Percentiles rank a stretch among this genome's conserved stretches.
phyloP scores from a whole-genome alignment of 1,140 invertebrate genomes.

The Galendromus occidentalis region DNA sequence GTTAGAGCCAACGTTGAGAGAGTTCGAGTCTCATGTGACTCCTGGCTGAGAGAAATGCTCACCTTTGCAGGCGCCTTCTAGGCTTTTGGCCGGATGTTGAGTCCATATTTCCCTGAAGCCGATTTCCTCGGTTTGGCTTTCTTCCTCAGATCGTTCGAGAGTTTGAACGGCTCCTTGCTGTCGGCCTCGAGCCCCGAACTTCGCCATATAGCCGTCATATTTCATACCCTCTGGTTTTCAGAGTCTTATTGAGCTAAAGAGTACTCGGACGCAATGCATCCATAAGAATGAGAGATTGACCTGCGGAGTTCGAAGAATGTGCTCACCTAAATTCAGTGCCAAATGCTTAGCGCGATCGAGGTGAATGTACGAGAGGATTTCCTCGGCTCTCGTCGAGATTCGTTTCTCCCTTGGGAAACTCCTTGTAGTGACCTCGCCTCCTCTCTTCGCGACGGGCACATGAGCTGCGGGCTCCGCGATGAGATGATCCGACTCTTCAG shows the following conservation, averaged over 20 bases:
- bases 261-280: too few species aligned
- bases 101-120: not conserved
- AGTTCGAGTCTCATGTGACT: too few species aligned
- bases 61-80: not conserved
- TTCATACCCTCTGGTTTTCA: not conserved
- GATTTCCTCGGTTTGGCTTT: not conserved
- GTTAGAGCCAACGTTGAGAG: too few species aligned
- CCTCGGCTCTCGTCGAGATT: not conserved
- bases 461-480: too few species aligned
- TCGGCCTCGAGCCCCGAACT: not conserved
- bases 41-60: not conserved
- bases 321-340: not conserved
- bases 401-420: too few species aligned
- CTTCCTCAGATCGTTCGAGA: not conserved
- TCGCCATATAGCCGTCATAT: slow-evolving; percentile 5
- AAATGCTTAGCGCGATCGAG: slow-evolving; percentile 4
- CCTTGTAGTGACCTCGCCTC: too few species aligned
- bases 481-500: too few species aligned
- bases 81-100: not conserved
- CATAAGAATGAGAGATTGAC: too few species aligned
- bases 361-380: not conserved
- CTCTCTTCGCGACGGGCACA: too few species aligned
- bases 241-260: not conserved
- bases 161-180: not conserved
- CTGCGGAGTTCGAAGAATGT: too few species aligned